Evolutionary conservation across 2,113 vertebrate genomes (phyloP).

Genomic region (Cynocephalus volans): DNA sequence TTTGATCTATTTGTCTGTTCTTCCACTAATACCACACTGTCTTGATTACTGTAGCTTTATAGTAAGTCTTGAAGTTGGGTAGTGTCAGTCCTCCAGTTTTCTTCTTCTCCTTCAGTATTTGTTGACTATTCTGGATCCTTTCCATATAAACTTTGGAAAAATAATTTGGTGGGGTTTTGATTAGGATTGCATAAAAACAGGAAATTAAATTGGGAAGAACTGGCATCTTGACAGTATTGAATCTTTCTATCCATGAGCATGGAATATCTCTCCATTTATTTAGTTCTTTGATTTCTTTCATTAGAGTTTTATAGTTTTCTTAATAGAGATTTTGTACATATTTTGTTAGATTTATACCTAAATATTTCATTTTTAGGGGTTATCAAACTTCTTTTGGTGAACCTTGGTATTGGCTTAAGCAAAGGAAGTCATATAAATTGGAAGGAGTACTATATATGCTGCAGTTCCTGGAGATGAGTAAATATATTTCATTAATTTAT

Average conservation of each 20-base stretch:
- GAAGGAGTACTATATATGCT: not conserved
- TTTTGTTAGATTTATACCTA: constrained; percentile 1
- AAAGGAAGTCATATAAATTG: not conserved
- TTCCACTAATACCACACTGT: not conserved
- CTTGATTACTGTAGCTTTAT: not conserved
- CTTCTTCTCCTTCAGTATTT: not conserved
- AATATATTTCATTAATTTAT: not conserved
- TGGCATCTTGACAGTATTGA: not conserved
- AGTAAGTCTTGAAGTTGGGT: not conserved
- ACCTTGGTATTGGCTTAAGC: not conserved
- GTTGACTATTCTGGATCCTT: not conserved
- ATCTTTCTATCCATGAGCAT: not conserved
- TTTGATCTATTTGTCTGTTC: not conserved
- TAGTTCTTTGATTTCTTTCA: not conserved
- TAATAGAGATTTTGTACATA: not conserved
- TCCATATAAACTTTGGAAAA: not conserved
- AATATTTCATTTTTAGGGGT: not conserved
- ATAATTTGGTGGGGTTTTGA: not conserved
- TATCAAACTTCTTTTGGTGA: not conserved
- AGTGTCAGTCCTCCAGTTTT: not conserved
- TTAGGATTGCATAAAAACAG: not conserved
- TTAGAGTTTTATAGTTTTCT: not conserved
- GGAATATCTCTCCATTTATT: not conserved
- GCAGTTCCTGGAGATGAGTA: not conserved
- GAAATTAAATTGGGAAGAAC: not conserved